Percentiles rank a stretch among this genome's conserved stretches.
Conservation (phyloP, 1,140 invertebrate species). For the Drosophila sturtevanti region DNA sequence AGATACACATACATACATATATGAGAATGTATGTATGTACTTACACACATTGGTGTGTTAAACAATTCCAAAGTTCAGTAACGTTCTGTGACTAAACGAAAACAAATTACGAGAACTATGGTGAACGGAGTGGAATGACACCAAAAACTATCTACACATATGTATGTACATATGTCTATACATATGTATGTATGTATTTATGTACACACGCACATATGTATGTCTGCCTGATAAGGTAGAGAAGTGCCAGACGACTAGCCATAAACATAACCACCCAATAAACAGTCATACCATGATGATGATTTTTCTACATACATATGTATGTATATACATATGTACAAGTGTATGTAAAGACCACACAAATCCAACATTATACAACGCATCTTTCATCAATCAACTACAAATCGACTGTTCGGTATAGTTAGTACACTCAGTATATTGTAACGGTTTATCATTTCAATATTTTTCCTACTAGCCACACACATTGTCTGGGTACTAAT, state of each 20-base stretch:
- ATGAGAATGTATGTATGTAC: not conserved
- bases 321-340: not conserved
- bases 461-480: not conserved
- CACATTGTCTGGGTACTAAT: not conserved
- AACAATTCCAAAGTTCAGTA: slow-evolving; percentile 41
- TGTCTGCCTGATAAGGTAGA: slow-evolving; percentile 41
- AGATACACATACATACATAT: not conserved
- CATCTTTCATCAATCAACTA: not conserved
- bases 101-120: slow-evolving; percentile 26
- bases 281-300: slow-evolving; percentile 1
- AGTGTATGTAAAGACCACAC: too few species aligned
- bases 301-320: not conserved
- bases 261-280: slow-evolving; percentile 18
- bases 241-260: slow-evolving; percentile 22
- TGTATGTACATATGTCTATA: slow-evolving; percentile 18
- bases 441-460: not conserved
- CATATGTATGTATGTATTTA: not conserved
- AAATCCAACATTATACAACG: not conserved
- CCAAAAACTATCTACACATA: not conserved
- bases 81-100: slow-evolving; percentile 26
- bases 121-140: not conserved
- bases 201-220: slow-evolving; percentile 13
- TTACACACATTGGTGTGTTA: not conserved
- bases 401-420: not conserved
- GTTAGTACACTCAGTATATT: not conserved